These are phyloP conservation scores for Rhynchonema sp. DNA, from an alignment of 2,888 invertebrate species.

Conservation along the genomic window DNA sequence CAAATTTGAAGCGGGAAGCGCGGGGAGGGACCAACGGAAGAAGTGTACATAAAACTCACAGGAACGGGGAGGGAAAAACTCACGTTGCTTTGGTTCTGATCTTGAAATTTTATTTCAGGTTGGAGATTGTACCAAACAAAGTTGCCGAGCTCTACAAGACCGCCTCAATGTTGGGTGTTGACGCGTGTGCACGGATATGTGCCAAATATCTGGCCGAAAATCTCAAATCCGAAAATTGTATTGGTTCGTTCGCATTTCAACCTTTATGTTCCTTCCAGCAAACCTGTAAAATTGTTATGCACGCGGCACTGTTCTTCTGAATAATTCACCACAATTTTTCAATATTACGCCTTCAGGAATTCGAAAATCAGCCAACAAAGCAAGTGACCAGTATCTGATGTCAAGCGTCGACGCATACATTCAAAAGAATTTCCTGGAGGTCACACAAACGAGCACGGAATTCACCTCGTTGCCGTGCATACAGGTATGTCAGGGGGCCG, in stretches of 20 bases:
- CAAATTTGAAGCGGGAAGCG: no score
- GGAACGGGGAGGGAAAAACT: no score
- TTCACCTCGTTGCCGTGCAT: slow-evolving; percentile 22
- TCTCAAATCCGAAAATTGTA: slow-evolving; percentile 39
- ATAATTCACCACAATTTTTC: slow-evolving; percentile 1
- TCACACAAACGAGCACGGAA: slow-evolving; percentile 19
- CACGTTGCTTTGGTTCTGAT: no score
- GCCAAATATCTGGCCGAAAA: slow-evolving; percentile 48
- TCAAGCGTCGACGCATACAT: slow-evolving; percentile 21
- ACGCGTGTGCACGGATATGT: slow-evolving; percentile 49
- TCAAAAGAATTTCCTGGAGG: slow-evolving; percentile 15
- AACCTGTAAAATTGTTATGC: no score
- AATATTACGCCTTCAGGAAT: slow-evolving; percentile 13
- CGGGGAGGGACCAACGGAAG: no score
- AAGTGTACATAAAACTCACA: not conserved
- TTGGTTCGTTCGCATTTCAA: slow-evolving; percentile 27
- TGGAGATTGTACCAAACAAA: slow-evolving; percentile 37
- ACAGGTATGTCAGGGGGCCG: slow-evolving; percentile 15
- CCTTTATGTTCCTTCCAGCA: not conserved
- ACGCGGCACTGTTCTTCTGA: not conserved
- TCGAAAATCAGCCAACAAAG: slow-evolving; percentile 23
- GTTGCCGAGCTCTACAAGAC: slow-evolving; percentile 58
- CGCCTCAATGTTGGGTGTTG: slow-evolving; percentile 52
- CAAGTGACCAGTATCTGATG: slow-evolving; percentile 19
- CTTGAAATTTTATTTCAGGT: slow-evolving; percentile 28